These are phyloP conservation scores for Pherbina coryleti DNA, from an alignment of 2,888 invertebrate species.

Conservation along the genomic window DNA sequence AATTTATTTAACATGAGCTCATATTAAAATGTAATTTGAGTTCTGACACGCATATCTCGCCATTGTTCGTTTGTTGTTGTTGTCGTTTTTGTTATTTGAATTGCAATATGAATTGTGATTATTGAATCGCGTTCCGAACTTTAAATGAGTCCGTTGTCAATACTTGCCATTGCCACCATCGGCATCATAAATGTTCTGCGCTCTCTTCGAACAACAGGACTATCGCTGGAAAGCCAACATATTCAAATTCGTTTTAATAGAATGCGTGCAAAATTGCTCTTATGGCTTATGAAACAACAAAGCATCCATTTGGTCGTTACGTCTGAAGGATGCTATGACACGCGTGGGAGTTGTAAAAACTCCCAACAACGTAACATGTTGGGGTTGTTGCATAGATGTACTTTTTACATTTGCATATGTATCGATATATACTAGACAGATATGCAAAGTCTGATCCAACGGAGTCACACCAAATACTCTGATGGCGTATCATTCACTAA, in stretches of 20 bases:
- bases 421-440: no score
- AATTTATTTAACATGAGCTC: no score
- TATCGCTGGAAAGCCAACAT: slow-evolving; percentile 37
- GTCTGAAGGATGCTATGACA: slow-evolving; percentile 25
- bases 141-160: slow-evolving; percentile 22
- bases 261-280: slow-evolving; percentile 43
- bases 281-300: slow-evolving; percentile 35
- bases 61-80: neutral
- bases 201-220: neutral
- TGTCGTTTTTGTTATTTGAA: neutral
- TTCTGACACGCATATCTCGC: neutral
- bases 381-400: neutral
- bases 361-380: neutral
- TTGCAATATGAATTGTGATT: slow-evolving; percentile 12
- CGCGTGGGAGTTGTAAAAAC: slow-evolving; percentile 30
- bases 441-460: no score
- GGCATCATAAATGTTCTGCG: slow-evolving; percentile 20
- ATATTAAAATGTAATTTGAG: neutral
- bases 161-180: neutral
- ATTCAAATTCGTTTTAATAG: slow-evolving; percentile 40
- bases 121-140: slow-evolving; percentile 15
- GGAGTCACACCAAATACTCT: no score
- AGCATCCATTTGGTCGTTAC: slow-evolving; percentile 29
- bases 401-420: no score
- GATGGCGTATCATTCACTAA: no score